Percentiles rank a stretch among this genome's conserved stretches.
Conservation (phyloP, 2,888 invertebrate genomes). For the Protodeltote pygarga region DNA sequence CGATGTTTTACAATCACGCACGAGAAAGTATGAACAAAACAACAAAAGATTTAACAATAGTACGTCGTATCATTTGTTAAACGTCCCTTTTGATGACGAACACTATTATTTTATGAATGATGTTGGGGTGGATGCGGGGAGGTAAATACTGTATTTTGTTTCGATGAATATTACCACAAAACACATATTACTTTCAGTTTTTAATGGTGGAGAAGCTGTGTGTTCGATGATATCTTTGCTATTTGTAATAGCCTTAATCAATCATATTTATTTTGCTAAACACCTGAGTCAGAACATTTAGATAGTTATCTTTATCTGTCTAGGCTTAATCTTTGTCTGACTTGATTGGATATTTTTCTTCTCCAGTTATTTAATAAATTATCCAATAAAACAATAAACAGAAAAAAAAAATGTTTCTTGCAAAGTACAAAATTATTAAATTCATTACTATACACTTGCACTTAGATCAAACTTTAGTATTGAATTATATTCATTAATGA, state of each 20-base stretch:
- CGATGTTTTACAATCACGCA: conserved; percentile 54
- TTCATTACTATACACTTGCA: no score
- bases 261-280: no score
- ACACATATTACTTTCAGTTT: conserved; percentile 34
- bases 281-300: no score
- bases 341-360: no score
- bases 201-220: conserved; percentile 13
- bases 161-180: conserved; percentile 57
- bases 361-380: no score
- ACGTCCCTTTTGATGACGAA: conserved; percentile 84
- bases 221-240: not conserved
- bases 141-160: conserved; percentile 65
- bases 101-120: conserved; percentile 85
- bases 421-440: no score
- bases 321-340: no score
- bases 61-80: conserved; percentile 85
- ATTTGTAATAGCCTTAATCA: conserved; percentile 1
- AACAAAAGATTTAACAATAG: conserved; percentile 84
- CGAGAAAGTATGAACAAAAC: conserved; percentile 69
- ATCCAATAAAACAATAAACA: no score
- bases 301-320: no score
- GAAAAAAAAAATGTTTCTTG: no score
- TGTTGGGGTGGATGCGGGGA: conserved; percentile 68
- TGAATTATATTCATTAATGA: no score
- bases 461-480: no score